Percentiles rank a stretch among this genome's conserved stretches.
These are phyloP conservation scores for Eulemur albifrons DNA, from an alignment of 2,797 vertebrate species.

Conservation along the genomic window DNA sequence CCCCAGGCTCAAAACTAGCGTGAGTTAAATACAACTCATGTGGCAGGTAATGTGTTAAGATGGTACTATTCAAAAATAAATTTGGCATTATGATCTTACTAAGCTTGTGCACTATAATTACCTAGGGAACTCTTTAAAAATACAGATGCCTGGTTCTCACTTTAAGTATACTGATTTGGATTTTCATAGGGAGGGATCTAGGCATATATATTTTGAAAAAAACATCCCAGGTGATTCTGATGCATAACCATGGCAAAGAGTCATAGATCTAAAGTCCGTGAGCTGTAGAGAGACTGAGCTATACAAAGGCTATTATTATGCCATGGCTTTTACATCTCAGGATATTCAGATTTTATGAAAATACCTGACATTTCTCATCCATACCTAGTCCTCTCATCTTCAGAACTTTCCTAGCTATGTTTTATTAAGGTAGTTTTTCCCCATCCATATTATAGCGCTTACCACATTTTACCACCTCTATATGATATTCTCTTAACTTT, in stretches of 20 bases:
- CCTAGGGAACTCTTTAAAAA: not conserved
- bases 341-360: not conserved
- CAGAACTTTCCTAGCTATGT: not conserved
- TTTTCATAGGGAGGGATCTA: not conserved
- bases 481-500: not conserved
- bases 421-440: not conserved
- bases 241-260: not conserved
- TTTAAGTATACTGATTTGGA: not conserved
- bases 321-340: not conserved
- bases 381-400: not conserved
- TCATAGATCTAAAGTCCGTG: not conserved
- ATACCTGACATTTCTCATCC: not conserved
- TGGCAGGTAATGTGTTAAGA: not conserved
- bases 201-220: not conserved
- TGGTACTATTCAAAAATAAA: not conserved
- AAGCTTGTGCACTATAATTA: not conserved
- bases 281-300: not conserved
- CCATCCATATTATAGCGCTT: not conserved
- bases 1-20: too few species aligned
- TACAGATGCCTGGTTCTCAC: not conserved
- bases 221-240: not conserved
- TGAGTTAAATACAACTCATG: too few species aligned
- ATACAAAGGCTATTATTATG: not conserved
- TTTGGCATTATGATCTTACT: not conserved
- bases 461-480: not conserved